phyloP scores from a whole-genome alignment of 2,797 vertebrate species.

The Gallinago stenura region DNA sequence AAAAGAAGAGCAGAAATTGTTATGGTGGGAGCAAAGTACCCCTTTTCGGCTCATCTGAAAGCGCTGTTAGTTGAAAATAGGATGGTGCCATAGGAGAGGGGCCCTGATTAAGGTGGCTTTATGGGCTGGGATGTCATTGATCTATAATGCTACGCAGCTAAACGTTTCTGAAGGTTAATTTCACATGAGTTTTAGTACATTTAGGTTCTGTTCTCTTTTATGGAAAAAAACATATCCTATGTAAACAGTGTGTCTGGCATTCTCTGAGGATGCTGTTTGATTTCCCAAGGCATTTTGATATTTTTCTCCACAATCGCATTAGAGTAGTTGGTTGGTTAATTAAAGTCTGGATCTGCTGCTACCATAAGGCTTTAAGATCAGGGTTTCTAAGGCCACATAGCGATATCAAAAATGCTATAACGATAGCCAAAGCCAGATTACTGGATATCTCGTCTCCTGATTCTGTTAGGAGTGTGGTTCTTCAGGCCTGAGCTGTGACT shows the following conservation, averaged over 20 bases:
- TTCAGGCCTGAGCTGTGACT: neutral
- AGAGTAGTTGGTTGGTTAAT: neutral
- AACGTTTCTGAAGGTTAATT: conserved; percentile 3
- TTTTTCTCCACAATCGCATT: neutral
- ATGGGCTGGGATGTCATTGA: neutral
- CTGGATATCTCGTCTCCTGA: neutral
- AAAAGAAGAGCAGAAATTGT: conserved; percentile 77
- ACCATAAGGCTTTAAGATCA: neutral
- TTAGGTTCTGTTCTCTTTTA: neutral
- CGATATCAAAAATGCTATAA: neutral
- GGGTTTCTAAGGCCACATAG: neutral
- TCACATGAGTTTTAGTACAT: neutral
- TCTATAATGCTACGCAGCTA: neutral
- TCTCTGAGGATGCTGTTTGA: neutral
- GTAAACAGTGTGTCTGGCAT: neutral
- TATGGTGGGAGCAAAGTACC: conserved; percentile 73
- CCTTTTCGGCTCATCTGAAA: conserved; percentile 75
- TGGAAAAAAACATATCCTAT: neutral
- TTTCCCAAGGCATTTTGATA: neutral
- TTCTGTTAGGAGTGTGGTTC: neutral
- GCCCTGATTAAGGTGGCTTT: conserved; percentile 45
- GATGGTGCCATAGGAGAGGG: conserved; percentile 57
- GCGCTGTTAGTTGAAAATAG: conserved; percentile 73
- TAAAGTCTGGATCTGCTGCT: neutral
- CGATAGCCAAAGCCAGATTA: neutral